Percentiles rank a stretch among this genome's conserved stretches.
Evolutionary conservation across 2,797 vertebrate genomes (phyloP).

Genomic region (Thunnus albacares): DNA sequence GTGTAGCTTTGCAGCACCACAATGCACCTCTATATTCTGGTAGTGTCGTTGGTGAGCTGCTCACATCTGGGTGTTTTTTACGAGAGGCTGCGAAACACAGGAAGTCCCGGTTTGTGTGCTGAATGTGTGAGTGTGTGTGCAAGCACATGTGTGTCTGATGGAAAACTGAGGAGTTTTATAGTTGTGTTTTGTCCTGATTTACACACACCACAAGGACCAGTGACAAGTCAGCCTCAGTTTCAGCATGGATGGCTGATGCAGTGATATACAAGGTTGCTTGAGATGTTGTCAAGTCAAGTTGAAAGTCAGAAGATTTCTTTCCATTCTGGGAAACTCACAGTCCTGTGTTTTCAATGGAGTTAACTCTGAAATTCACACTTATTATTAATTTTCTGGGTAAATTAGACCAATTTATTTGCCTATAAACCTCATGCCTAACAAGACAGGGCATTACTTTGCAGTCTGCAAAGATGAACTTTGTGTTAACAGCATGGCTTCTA

Average conservation of each 20-base stretch:
- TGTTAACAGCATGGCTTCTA: constrained; percentile 43
- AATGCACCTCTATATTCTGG: constrained; percentile 82
- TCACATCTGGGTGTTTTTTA: constrained; percentile 87
- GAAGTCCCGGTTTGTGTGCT: constrained; percentile 73
- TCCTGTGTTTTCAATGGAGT: background rate
- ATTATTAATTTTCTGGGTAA: constrained; percentile 23
- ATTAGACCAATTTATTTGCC: constrained; percentile 32
- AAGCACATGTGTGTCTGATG: constrained; percentile 56
- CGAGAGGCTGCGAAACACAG: constrained; percentile 78
- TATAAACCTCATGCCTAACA: constrained; percentile 22
- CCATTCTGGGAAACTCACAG: constrained; percentile 34
- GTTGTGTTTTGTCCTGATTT: constrained; percentile 72
- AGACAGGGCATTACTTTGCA: constrained; percentile 22
- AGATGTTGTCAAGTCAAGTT: constrained; percentile 20
- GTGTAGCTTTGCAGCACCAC: constrained; percentile 64
- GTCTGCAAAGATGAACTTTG: constrained; percentile 9
- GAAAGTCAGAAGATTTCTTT: constrained; percentile 29
- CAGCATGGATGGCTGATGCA: constrained; percentile 17
- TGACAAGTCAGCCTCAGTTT: constrained; percentile 52
- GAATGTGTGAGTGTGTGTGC: constrained; percentile 13
- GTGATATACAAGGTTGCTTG: constrained; percentile 35
- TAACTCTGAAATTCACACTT: constrained; percentile 10
- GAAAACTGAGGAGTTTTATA: constrained; percentile 75
- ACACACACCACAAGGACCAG: constrained; percentile 46
- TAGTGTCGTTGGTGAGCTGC: constrained; percentile 69